These are phyloP conservation scores for Oligia latruncula DNA, from an alignment of 2,888 invertebrate species.

Conservation along the genomic window DNA sequence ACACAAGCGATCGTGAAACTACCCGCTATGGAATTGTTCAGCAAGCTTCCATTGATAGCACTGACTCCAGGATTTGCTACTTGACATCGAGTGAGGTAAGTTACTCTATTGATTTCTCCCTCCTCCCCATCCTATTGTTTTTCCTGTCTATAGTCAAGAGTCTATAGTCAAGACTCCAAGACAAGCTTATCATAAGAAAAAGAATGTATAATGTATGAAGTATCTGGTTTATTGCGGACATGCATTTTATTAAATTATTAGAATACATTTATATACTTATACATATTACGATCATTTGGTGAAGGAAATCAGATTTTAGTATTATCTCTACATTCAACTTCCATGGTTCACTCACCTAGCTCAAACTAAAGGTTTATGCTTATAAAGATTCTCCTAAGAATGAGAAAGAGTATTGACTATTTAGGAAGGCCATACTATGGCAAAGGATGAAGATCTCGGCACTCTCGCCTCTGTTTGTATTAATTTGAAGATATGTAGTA, in stretches of 20 bases:
- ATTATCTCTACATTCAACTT: neutral
- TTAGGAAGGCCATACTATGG: neutral
- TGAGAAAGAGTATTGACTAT: neutral
- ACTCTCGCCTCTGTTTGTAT: neutral
- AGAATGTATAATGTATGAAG: constrained; percentile 4
- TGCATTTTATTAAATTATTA: constrained; percentile 13
- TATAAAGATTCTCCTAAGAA: neutral
- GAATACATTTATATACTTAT: neutral
- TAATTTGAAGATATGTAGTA: neutral
- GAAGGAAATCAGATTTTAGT: neutral
- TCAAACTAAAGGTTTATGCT: neutral
- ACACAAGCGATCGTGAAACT: constrained; percentile 96
- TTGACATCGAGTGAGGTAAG: constrained; percentile 98
- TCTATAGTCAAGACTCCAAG: neutral
- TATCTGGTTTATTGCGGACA: constrained; percentile 23
- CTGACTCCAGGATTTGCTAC: constrained; percentile 97
- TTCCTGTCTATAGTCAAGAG: neutral
- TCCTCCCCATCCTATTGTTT: constrained; percentile 9
- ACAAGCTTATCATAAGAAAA: constrained; percentile 10
- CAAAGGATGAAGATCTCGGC: neutral
- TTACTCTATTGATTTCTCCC: constrained; percentile 62
- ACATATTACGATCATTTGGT: constrained; percentile 10
- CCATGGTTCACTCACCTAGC: neutral
- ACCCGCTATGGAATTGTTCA: constrained; percentile 96
- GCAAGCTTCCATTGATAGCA: constrained; percentile 98